A percentile compares a stretch with the other conserved stretches of the same genome.
These are phyloP conservation scores for Alfaro cultratus DNA, from an alignment of 2,797 vertebrate genomes.

Conservation along the genomic window DNA sequence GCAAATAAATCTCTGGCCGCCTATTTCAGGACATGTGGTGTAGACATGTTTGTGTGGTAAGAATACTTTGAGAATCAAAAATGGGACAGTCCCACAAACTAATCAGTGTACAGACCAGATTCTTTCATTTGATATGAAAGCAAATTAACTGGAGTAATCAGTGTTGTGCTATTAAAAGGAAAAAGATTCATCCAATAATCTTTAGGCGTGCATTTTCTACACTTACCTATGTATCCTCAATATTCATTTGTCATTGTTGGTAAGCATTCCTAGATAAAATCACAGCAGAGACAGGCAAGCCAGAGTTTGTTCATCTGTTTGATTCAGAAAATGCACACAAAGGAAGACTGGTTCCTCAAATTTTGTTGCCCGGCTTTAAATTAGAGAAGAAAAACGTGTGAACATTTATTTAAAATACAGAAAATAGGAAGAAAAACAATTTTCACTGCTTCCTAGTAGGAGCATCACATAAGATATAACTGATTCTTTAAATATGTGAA, in stretches of 20 bases:
- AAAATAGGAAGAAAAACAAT: background rate
- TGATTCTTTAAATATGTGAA: background rate
- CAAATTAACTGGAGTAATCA: conserved; percentile 49
- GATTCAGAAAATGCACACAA: background rate
- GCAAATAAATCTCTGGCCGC: conserved; percentile 60
- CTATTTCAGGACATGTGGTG: conserved; percentile 64
- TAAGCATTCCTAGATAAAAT: background rate
- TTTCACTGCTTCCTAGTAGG: background rate
- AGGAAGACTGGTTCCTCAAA: background rate
- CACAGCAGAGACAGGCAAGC: background rate
- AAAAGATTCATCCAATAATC: background rate
- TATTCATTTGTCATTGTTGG: background rate
- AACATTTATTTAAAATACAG: background rate
- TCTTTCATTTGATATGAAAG: conserved; percentile 47
- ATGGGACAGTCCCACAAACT: conserved; percentile 27
- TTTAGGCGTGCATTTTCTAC: background rate
- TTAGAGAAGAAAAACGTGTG: background rate
- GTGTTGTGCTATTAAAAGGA: conserved; percentile 27
- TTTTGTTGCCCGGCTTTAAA: background rate
- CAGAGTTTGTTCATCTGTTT: background rate
- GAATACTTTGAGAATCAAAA: conserved; percentile 31
- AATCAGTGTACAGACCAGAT: conserved; percentile 48
- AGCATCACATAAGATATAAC: background rate
- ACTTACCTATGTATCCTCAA: background rate
- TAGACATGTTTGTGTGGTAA: conserved; percentile 52